A percentile compares a stretch with the other conserved stretches of the same genome.
These are phyloP conservation scores for Drosophila pandora DNA, from an alignment of 1,140 invertebrate genomes.

Conservation along the genomic window DNA sequence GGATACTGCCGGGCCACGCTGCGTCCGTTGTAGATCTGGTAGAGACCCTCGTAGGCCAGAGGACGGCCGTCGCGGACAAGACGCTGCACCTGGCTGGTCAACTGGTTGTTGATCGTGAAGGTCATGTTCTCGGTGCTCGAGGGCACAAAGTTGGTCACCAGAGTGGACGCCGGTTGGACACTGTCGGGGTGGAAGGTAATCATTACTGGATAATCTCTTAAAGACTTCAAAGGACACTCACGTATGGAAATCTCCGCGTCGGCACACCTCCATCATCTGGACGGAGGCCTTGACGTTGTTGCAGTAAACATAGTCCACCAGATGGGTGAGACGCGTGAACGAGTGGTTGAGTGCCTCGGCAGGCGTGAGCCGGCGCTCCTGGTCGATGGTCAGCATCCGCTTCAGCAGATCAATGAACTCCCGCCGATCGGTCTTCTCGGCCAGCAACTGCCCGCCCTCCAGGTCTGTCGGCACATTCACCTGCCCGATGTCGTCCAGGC, in stretches of 20 bases:
- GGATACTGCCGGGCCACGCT: constrained; percentile 88
- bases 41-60: constrained; percentile 89
- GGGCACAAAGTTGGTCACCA: constrained; percentile 89
- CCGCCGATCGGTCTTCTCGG: constrained; percentile 97
- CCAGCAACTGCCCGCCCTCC: constrained; percentile 96
- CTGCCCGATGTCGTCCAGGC: constrained; percentile 98
- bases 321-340: constrained; percentile 96
- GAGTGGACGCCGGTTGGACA: constrained; percentile 87
- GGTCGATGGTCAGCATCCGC: constrained; percentile 98
- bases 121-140: constrained; percentile 93
- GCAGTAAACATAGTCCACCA: constrained; percentile 98
- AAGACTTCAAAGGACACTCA: constrained; percentile 77
- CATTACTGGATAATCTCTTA: too few species aligned
- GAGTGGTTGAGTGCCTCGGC: constrained; percentile 97
- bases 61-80: constrained; percentile 86
- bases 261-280: constrained; percentile 97
- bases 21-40: constrained; percentile 93
- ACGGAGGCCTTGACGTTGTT: constrained; percentile 97
- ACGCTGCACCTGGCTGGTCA: constrained; percentile 90
- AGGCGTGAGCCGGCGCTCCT: constrained; percentile 97
- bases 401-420: constrained; percentile 99
- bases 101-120: constrained; percentile 93
- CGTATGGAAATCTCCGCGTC: constrained; percentile 87
- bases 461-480: constrained; percentile 99
- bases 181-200: constrained; percentile 22